Percentiles rank a stretch among this genome's conserved stretches.
Evolutionary conservation across 2,888 invertebrate species (phyloP).

Genomic region (Cataglyphis rosenhaueri): DNA sequence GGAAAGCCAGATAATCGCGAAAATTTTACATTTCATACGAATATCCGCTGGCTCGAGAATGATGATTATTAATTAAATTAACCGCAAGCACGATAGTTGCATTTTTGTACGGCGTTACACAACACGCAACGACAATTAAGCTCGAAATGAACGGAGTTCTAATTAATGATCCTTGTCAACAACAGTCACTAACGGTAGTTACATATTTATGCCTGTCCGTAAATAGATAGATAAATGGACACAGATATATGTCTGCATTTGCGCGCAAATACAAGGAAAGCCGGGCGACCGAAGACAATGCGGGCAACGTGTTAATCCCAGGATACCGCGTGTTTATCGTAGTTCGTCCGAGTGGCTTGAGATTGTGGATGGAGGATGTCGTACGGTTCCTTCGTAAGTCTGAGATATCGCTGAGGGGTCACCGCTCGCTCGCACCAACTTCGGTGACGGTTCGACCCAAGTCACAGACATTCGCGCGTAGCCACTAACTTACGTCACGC

Average conservation of each 20-base stretch:
- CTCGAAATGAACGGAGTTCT: constrained; percentile 24
- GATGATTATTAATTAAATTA: constrained; percentile 47
- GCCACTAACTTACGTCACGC: constrained; percentile 64
- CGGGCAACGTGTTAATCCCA: constrained; percentile 75
- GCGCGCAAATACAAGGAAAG: neutral
- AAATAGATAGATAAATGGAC: constrained; percentile 14
- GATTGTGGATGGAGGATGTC: constrained; percentile 52
- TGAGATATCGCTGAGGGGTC: constrained; percentile 19
- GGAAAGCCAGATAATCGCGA: neutral
- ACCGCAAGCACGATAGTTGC: constrained; percentile 1
- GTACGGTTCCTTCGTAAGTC: constrained; percentile 32
- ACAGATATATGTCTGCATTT: neutral
- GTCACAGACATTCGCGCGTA: constrained; percentile 64
- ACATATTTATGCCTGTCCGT: constrained; percentile 23
- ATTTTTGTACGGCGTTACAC: constrained; percentile 15
- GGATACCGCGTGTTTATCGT: constrained; percentile 74
- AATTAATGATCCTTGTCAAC: constrained; percentile 47
- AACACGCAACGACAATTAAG: constrained; percentile 38
- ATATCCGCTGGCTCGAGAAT: neutral
- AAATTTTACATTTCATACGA: neutral
- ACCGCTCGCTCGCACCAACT: constrained; percentile 44
- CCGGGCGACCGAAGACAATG: constrained; percentile 67
- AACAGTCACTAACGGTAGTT: neutral
- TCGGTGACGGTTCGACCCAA: constrained; percentile 43
- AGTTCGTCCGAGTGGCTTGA: constrained; percentile 64